Evolutionary conservation across 2,888 invertebrate species (phyloP), one percentile per base, ranked within the genome.

Genomic region (Watsonalla cultraria): DNA sequence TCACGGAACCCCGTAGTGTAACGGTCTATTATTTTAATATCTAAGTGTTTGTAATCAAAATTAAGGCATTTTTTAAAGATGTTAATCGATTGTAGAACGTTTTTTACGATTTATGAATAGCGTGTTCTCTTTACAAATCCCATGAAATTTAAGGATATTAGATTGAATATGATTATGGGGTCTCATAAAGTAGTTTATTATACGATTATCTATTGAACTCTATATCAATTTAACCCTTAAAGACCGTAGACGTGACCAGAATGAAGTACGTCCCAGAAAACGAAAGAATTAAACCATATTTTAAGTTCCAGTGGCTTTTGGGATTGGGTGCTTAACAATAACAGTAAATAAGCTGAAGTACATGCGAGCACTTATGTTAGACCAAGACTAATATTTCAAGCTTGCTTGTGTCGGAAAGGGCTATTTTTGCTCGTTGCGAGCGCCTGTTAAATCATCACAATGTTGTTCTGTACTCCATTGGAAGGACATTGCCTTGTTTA

Each of bases 381-480:
- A 62, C 57, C 59, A 62, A 61, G 68, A 68, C 69, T 69, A 72
- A 76, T 78, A 76, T 76, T 71, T 75, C 74, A 76, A 69, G 61
- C 66, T 68, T 59, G 64, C 62, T 59, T 57, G 62, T 68, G 76
- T 76, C 76, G 80, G 82, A 80, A 82, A 82, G 71, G 74, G 77
- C 78, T 83, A 83, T 84, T 86, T 84, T 83, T 72, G 80, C 78
- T 81, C 76, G 68, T 83, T 82, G 80, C 68, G 65, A 70, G 72
- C 66, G 72, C 70, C 74, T 74, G 78, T 80, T 86, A 86, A 88
- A 83, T 86, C 85, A 86, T 86, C 81, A 79, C 80, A 80, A 75
- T 74, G 81, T 78, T 79, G 77, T 76, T 74, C 75, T 78, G 80
- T 77, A 64, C 75, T 67, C 62, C 66, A 73, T 74, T 70, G 61